Evolutionary conservation across 64 coral and sea anemone species (phyloP), one percentile per base, ranked within the genome.

Genomic region (Montipora efflorescens): DNA sequence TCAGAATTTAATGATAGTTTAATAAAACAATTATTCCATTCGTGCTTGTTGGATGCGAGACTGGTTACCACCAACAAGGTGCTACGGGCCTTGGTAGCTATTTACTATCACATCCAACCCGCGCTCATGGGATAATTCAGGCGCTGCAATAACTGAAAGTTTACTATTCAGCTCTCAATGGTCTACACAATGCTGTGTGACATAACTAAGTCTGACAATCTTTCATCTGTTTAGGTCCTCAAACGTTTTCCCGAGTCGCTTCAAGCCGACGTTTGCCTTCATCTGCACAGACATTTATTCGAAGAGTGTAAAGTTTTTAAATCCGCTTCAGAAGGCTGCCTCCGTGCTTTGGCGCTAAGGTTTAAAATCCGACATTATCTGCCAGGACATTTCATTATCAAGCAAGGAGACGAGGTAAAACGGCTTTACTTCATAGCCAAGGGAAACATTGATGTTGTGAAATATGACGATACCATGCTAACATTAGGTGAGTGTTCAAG

Each of bases 381-480:
- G 20, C 95, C 95, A 21, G 95, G 95, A 16, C 95, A 97, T 67
- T 97, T 71, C 77, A 89, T 97, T 20, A 92, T 97, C 25, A 97
- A 97, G 75, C 95, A 97, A 70, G 95, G 95, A 44, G 95, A 97
- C 51, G 92, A 94, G 20, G 93, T 97, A 3, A 92, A 90, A 47
- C 72, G 77, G 14, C 61, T 97, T 2, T 95, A 91, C 83, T 97
- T 97, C 75, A 80, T 97, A 52, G 95, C 91, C 8, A 97, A 97
- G 91, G 98, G 98, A 50, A 94, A 77, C 44, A 84, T 99, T 43
- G 95, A 99, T 68, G 95, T 96, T n/a, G 69, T 96, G 9, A 88
- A 96, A 71, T 67, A 90, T 74, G 92, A 90, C 47, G 83, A 89
- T 47, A 96, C 95, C 9, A 70, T 96, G 22, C 43, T 94, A 12